Base-by-base conservation (phyloP, 2,888 invertebrate species). In the Rhorus exstirpatorius region DNA sequence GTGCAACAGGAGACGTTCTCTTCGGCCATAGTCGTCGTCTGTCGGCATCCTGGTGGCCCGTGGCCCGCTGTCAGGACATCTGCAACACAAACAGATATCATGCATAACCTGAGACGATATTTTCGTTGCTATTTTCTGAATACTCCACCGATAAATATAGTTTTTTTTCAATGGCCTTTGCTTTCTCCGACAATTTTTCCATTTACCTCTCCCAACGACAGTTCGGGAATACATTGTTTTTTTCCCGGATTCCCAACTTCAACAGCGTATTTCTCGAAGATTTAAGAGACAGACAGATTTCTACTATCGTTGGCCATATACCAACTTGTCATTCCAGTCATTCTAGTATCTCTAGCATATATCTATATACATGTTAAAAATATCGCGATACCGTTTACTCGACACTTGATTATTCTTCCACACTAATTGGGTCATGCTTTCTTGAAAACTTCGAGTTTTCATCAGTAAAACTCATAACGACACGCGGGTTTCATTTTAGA, bases 51-150 rank as follows among this genome's bases (percentile, higher is more conserved):
- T 94, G 94, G 94, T 94, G 94, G 94, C 94, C 94, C 94, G 93
- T 93, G 94, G 94, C 94, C 95, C 94, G 93, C 93, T 94, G 95
- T 95, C 95, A 95, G 94, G 94, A 95, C 95, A 95, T 95, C 95
- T 95, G 93, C 0, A 93, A 94, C 63, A 93, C 83, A 68, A 74
- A 44, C 3, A 49, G 10, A 49, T 24, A 21, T 35, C 31, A 10
- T 2, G 17, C 17, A 17, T 19, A 8, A 4, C 0, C 60, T 60
- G n/a, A 46, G 14, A 46, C 35, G 8, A 38, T 1, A 7, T 63
- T 63, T 65, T 14, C 14, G 19, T 12, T 19, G 53, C 53, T 38
- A n/a, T 38, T 51, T 31, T 17, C n/a, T 10, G 7, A 10, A n/a
- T n/a, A n/a, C n/a, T n/a, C n/a, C n/a, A n/a, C n/a, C n/a, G n/a